phyloP scores from a whole-genome alignment of 2,888 invertebrate genomes.

The Lasioglossum zephyrum region DNA sequence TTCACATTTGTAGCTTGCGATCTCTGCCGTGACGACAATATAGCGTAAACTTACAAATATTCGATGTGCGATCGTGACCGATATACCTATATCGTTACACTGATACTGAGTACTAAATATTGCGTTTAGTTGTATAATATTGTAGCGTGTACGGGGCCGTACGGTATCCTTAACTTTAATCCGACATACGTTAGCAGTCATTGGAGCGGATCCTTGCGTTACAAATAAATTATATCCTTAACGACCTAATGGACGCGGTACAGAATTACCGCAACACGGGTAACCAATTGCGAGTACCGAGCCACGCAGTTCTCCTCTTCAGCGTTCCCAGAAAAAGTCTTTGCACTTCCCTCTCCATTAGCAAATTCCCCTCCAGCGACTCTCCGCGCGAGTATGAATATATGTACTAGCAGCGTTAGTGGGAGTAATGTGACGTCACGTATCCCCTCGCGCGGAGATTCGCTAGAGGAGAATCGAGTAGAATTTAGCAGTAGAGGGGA shows the following conservation, averaged over 20 bases:
- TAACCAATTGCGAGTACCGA: slow-evolving; percentile 60
- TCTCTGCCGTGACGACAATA: slow-evolving; percentile 29
- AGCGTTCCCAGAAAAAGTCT: neutral
- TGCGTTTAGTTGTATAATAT: slow-evolving; percentile 69
- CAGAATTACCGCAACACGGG: slow-evolving; percentile 71
- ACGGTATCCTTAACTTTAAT: slow-evolving; percentile 49
- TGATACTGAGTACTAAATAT: slow-evolving; percentile 72
- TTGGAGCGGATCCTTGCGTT: slow-evolving; percentile 70
- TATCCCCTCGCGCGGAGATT: neutral
- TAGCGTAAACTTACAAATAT: slow-evolving; percentile 64
- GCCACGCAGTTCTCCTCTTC: neutral
- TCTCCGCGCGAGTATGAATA: neutral
- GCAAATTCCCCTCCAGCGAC: neutral
- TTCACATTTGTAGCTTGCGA: slow-evolving; percentile 40
- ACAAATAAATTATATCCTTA: slow-evolving; percentile 77
- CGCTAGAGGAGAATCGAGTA: neutral
- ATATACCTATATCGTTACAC: slow-evolving; percentile 63
- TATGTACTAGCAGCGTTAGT: neutral
- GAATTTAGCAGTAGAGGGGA: neutral
- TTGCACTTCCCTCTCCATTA: neutral
- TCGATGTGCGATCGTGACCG: slow-evolving; percentile 71
- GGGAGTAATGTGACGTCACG: neutral
- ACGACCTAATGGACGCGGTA: slow-evolving; percentile 76
- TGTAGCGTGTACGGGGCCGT: slow-evolving; percentile 65
- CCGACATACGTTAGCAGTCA: slow-evolving; percentile 54